Percentiles rank a stretch among this genome's conserved stretches.
These are phyloP conservation scores for Globia sparganii DNA, from an alignment of 2,888 invertebrate genomes.

Conservation along the genomic window DNA sequence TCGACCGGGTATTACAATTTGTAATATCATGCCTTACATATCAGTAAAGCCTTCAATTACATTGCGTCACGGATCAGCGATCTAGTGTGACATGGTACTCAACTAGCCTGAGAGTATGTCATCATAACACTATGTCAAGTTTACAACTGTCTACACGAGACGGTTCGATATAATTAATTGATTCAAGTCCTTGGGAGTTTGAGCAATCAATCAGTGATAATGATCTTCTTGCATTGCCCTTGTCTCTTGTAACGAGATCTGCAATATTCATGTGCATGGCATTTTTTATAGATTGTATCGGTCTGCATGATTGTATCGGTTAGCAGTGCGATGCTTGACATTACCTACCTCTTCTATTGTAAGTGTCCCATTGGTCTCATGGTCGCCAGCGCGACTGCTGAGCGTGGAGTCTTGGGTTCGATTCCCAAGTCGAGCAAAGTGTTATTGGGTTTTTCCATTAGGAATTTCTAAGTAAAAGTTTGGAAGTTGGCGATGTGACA, in stretches of 20 bases:
- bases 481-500: not conserved
- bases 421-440: too few species aligned
- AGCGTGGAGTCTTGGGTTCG: too few species aligned
- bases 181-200: conserved; percentile 43
- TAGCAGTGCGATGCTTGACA: not conserved
- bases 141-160: conserved; percentile 49
- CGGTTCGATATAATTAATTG: conserved; percentile 65
- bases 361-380: not conserved
- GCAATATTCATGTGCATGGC: conserved; percentile 1
- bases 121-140: conserved; percentile 65
- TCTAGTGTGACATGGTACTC: conserved; percentile 41
- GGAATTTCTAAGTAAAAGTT: too few species aligned
- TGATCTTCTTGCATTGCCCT: conserved; percentile 48
- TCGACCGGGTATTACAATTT: conserved; percentile 50
- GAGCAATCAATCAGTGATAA: conserved; percentile 46
- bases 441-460: too few species aligned
- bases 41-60: conserved; percentile 39
- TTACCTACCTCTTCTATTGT: too few species aligned
- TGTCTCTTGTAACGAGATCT: conserved; percentile 18
- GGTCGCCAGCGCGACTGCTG: too few species aligned
- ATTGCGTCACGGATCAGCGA: conserved; percentile 50
- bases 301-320: not conserved
- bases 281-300: conserved; percentile 12
- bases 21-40: conserved; percentile 53
- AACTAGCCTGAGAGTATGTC: conserved; percentile 50